phyloP scores from a whole-genome alignment of 1,140 invertebrate species.

The Caenorhabditis remanei region DNA sequence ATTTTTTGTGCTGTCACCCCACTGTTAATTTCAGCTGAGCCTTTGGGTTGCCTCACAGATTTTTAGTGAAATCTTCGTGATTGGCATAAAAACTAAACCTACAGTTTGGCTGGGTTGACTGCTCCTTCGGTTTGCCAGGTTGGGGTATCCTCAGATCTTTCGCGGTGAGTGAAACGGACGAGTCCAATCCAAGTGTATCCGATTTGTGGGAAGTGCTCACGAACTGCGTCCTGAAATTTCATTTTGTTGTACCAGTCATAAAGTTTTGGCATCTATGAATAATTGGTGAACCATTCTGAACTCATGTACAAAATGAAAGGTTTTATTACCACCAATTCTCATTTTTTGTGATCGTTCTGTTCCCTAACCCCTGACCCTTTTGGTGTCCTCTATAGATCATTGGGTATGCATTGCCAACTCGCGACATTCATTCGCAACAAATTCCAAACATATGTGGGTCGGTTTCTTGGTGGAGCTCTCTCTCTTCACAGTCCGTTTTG shows the following conservation, averaged over 20 bases:
- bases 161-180: slow-evolving; percentile 16
- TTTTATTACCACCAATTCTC: neutral
- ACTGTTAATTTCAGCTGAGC: neutral
- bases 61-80: no score
- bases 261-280: neutral
- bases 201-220: slow-evolving; percentile 37
- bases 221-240: slow-evolving; percentile 16
- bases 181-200: slow-evolving; percentile 42
- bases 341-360: neutral
- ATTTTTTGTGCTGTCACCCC: neutral
- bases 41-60: no score
- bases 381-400: slow-evolving; percentile 49
- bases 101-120: slow-evolving; percentile 35
- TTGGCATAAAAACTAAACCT: neutral
- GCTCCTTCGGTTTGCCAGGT: slow-evolving; percentile 49
- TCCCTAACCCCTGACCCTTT: neutral
- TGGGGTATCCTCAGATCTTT: slow-evolving; percentile 24
- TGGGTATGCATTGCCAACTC: slow-evolving; percentile 50
- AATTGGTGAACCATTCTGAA: neutral
- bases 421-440: slow-evolving; percentile 43
- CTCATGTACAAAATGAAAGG: neutral
- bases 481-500: slow-evolving; percentile 37
- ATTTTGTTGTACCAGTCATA: neutral
- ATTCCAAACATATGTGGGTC: slow-evolving; percentile 55
- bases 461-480: neutral